Evolutionary conservation across 2,797 vertebrate species (phyloP).

Genomic region (Rhinophrynus dorsalis): DNA sequence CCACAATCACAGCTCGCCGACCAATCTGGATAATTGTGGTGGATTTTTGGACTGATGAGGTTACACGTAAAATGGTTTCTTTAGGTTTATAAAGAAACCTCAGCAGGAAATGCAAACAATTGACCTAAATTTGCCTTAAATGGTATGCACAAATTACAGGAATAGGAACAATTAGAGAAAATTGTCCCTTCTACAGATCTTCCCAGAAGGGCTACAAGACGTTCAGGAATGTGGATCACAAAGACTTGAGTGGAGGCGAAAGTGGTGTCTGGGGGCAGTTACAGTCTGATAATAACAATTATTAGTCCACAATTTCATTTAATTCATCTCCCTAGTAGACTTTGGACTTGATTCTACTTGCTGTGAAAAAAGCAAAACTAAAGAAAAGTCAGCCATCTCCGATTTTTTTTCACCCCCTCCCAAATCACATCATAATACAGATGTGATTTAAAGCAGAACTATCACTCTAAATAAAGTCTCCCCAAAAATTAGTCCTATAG

Average conservation of each 20-base stretch:
- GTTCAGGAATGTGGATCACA: constrained; percentile 16
- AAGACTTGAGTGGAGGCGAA: not conserved
- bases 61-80: constrained; percentile 57
- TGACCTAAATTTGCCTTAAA: constrained; percentile 51
- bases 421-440: no score
- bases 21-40: constrained; percentile 32
- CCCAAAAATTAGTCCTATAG: no score
- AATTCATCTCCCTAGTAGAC: no score
- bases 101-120: constrained; percentile 49
- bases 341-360: no score
- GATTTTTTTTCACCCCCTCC: no score
- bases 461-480: no score
- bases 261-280: not conserved
- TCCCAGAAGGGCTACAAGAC: constrained; percentile 11
- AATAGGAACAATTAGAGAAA: constrained; percentile 53
- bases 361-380: no score
- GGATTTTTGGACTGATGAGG: constrained; percentile 39
- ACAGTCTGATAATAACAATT: no score
- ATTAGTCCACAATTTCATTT: no score
- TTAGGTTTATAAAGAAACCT: constrained; percentile 51
- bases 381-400: no score
- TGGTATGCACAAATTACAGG: constrained; percentile 43
- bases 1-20: constrained; percentile 16
- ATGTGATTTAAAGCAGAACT: no score
- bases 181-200: constrained; percentile 31